Base-by-base conservation (phyloP, 2,797 vertebrate genomes). In the Cossypha dichroa region DNA sequence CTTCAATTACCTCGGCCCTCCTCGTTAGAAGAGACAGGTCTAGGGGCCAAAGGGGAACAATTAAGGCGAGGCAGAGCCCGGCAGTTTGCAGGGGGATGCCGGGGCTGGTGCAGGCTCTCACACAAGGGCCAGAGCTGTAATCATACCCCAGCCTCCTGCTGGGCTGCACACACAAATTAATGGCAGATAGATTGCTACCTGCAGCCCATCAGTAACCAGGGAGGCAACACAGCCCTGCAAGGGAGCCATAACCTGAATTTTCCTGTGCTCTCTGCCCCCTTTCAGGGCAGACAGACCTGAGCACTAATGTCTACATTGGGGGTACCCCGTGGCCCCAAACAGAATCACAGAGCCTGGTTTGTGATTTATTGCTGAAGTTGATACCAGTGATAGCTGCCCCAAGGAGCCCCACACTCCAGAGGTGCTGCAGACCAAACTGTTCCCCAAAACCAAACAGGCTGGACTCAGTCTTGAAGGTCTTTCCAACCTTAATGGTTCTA, bases 21-120 rank as follows among this genome's bases (percentile, higher is more conserved):
- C 83, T 97, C 78, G 96, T 96, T 95, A 96, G 95, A 88, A 70
- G 46, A 96, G 96, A 96, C 95, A 94, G 90, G 96, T 94, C 96
- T 87, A 38, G 4, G 6, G 79, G 96, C 96, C 96, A 95, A 95
- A 95, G 90, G 96, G 93, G 97, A 97, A 93, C 97, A 97, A 97
- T 98, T 97, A 98, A 95, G 91, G 36, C 87, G 22, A 96, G 85
- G 81, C 84, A 91, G 85, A 92, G 91, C 60, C 70, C 63, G 29
- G 85, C 52, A 40, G 88, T 92, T 92, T 96, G 96, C 90, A 67
- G 95, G 79, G 84, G 82, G 68, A 78, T 81, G 93, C 75, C 6
- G 33, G 69, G 77, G 88, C 82, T 8, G 8, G 13, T 36, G 67
- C 87, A 3, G 80, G 75, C 85, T 93, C 88, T 91, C 8, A 1